These are phyloP conservation scores for Plodia interpunctella DNA, from an alignment of 1,140 invertebrate species.

Conservation along the genomic window DNA sequence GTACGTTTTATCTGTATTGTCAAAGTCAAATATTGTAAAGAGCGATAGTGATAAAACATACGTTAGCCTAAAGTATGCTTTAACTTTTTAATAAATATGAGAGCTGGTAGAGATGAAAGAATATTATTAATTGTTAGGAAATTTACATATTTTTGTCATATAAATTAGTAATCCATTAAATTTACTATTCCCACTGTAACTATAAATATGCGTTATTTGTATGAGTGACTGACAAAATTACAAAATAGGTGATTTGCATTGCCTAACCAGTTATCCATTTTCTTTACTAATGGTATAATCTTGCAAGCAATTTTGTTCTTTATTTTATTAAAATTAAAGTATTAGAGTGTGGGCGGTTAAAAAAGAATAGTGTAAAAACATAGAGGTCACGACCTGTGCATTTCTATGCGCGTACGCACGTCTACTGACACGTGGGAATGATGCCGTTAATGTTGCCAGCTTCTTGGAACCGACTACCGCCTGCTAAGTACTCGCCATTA, in stretches of 20 bases:
- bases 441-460: constrained; percentile 4
- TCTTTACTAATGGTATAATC: background rate
- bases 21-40: no score
- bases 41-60: no score
- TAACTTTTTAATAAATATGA: no score
- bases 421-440: constrained; percentile 7
- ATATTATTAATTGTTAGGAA: no score
- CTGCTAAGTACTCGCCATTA: constrained; percentile 5
- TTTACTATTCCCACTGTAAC: background rate
- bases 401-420: constrained; percentile 11
- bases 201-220: background rate
- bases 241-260: constrained; percentile 13
- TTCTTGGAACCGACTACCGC: constrained; percentile 6
- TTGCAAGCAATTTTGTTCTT: background rate
- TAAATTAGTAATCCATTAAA: no score
- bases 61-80: no score
- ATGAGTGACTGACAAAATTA: background rate
- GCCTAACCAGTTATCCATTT: background rate
- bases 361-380: constrained; percentile 15
- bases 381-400: constrained; percentile 26
- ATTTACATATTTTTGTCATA: no score
- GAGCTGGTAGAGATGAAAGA: no score
- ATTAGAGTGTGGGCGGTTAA: background rate
- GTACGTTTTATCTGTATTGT: no score
- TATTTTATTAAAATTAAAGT: background rate